Evolutionary conservation across 2,113 vertebrate genomes (phyloP).

Genomic region (Cariama cristata): DNA sequence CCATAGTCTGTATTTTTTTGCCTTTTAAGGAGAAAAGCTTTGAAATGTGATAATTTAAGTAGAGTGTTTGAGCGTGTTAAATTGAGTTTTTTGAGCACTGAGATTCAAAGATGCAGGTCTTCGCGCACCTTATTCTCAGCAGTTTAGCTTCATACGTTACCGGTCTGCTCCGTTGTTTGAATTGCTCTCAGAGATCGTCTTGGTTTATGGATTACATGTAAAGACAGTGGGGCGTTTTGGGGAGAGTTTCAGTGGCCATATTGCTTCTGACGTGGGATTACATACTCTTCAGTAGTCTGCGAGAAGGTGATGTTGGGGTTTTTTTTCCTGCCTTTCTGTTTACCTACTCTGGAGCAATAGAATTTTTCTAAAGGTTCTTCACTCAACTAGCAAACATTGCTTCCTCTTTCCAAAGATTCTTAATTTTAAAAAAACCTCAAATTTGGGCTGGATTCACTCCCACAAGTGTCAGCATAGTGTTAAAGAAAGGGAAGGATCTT

Average conservation of each 20-base stretch:
- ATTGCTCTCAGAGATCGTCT: background rate
- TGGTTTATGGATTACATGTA: fast-evolving
- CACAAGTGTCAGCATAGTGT: background rate
- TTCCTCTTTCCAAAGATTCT: background rate
- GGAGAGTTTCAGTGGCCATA: background rate
- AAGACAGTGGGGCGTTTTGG: background rate
- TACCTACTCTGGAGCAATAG: background rate
- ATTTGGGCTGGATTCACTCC: background rate
- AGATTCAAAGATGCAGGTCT: background rate
- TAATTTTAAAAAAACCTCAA: background rate
- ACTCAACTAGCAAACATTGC: background rate
- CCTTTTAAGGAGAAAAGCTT: background rate
- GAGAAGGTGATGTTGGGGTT: background rate
- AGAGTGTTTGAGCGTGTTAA: background rate
- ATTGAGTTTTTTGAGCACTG: background rate
- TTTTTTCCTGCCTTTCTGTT: background rate
- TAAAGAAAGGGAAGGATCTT: background rate
- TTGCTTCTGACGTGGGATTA: background rate
- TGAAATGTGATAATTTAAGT: background rate
- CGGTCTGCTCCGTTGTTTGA: background rate
- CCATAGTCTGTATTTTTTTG: background rate
- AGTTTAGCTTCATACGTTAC: background rate
- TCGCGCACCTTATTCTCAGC: background rate
- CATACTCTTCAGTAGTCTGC: background rate
- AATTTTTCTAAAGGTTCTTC: background rate